Percentiles rank a stretch among this genome's conserved stretches.
Evolutionary conservation across 2,797 vertebrate species (phyloP).

Genomic region (Psittacula derbiana): DNA sequence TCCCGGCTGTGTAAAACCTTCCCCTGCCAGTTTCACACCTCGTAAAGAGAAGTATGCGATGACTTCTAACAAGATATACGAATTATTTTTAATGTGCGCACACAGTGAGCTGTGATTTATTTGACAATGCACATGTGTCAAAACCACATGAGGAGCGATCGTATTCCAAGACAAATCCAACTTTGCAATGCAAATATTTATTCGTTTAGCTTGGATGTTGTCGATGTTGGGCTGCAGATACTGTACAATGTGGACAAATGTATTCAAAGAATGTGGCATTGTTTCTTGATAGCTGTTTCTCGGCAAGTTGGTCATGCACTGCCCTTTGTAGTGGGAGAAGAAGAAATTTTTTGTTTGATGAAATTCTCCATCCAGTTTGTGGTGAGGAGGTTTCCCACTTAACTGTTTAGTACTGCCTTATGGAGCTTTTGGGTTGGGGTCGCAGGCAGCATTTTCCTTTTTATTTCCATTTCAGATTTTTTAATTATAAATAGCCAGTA

Average conservation of each 20-base stretch:
- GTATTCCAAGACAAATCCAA: not conserved
- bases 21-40: not conserved
- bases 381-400: accelerated
- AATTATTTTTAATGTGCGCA: not conserved
- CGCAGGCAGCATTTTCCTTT: not conserved
- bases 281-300: not conserved
- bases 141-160: not conserved
- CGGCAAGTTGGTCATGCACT: accelerated
- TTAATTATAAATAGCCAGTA: not conserved
- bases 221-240: not conserved
- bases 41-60: not conserved
- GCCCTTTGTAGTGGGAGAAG: not conserved
- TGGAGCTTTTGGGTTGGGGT: not conserved
- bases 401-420: not conserved
- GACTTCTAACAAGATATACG: not conserved
- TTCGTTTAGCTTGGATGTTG: not conserved
- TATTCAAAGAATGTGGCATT: not conserved
- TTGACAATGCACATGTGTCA: not conserved
- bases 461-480: not conserved
- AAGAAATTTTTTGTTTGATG: not conserved
- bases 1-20: not conserved
- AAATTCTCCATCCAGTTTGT: not conserved
- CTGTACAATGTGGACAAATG: not conserved
- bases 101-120: not conserved
- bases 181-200: not conserved